Percentiles rank a stretch among this genome's conserved stretches.
phyloP scores from a whole-genome alignment of 2,888 invertebrate species.

The Papilio demoleus region DNA sequence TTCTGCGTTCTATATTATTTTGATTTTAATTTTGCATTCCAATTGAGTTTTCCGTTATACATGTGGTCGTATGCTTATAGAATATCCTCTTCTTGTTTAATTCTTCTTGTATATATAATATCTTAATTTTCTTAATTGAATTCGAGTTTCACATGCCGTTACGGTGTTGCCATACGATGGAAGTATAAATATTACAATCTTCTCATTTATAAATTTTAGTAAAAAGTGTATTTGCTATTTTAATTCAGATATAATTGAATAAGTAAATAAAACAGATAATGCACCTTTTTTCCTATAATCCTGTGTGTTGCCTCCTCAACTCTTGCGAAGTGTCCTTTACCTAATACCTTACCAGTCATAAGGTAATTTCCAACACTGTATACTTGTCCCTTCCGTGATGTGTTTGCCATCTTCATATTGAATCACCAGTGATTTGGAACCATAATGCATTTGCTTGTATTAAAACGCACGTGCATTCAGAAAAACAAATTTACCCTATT shows the following conservation, averaged over 20 bases:
- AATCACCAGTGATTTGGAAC: constrained; percentile 63
- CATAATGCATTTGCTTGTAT: constrained; percentile 59
- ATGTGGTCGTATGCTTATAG: no score
- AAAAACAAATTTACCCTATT: constrained; percentile 42
- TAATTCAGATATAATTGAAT: background rate
- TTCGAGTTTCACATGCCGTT: background rate
- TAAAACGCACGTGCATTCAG: constrained; percentile 43
- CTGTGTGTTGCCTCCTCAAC: constrained; percentile 89
- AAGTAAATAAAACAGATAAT: background rate
- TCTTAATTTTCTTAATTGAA: background rate
- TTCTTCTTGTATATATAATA: no score
- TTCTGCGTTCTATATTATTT: background rate
- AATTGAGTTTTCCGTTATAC: background rate
- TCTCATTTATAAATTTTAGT: background rate
- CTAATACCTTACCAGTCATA: constrained; percentile 87
- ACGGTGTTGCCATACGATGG: constrained; percentile 22
- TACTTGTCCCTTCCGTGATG: constrained; percentile 73
- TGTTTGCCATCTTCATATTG: constrained; percentile 63
- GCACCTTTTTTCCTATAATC: constrained; percentile 74
- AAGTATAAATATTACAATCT: background rate
- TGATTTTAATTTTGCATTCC: background rate
- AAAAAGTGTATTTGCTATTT: background rate
- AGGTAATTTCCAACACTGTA: constrained; percentile 86
- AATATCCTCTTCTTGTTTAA: no score
- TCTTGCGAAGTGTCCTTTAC: constrained; percentile 90